phyloP scores from a whole-genome alignment of 2,113 vertebrate species.

The Leuciscus idus region DNA sequence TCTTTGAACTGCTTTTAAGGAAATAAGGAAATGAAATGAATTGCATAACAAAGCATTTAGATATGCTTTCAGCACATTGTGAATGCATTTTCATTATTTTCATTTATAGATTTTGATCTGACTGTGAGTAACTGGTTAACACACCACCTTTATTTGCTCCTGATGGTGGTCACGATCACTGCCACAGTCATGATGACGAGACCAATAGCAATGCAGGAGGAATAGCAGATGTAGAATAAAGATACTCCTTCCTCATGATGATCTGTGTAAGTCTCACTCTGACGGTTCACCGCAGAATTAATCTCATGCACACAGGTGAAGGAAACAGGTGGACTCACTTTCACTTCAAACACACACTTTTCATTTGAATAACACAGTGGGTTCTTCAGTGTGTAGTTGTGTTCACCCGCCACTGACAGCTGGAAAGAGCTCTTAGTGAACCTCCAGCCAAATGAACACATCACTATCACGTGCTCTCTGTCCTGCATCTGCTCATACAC shows the following conservation, averaged over 20 bases:
- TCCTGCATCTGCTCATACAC: background rate
- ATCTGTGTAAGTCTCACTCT: no score
- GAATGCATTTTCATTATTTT: background rate
- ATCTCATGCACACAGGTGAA: constrained; percentile 26
- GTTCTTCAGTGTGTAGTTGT: background rate
- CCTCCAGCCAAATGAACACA: background rate
- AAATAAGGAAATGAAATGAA: background rate
- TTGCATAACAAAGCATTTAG: background rate
- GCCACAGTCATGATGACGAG: constrained; percentile 27
- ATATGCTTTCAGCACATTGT: background rate
- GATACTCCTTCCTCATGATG: background rate
- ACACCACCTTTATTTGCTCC: constrained; percentile 1
- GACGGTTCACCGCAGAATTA: no score
- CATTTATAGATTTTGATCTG: background rate
- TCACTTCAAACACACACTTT: background rate
- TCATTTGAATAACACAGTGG: background rate
- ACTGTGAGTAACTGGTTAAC: background rate
- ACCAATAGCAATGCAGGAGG: background rate
- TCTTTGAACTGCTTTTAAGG: background rate
- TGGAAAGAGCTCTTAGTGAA: background rate
- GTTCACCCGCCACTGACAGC: background rate
- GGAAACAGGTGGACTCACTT: background rate
- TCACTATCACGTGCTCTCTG: background rate
- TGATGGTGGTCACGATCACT: background rate
- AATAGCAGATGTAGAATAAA: constrained; percentile 18